Conservation (phyloP, 2,113 vertebrate species). For the Podarcis muralis region DNA sequence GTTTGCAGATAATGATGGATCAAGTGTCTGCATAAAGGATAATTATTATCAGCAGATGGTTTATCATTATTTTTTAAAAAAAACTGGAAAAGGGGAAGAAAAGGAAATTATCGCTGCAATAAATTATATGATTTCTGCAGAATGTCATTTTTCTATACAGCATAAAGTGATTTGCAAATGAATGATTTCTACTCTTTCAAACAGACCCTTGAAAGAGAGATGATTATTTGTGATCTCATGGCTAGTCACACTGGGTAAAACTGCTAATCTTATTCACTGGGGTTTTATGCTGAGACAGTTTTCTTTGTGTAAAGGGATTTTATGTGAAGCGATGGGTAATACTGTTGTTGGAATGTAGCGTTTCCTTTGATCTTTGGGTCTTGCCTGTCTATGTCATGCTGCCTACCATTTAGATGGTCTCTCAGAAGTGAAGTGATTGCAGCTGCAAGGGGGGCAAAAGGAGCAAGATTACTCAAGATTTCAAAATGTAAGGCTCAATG, state of each 20-base stretch:
- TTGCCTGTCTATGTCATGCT: background rate
- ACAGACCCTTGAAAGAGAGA: background rate
- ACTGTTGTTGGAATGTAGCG: background rate
- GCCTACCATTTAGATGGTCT: background rate
- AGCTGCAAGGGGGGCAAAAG: background rate
- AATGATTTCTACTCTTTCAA: slow-evolving; percentile 6
- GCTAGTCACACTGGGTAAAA: background rate
- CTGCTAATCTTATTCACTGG: background rate
- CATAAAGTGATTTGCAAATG: slow-evolving; percentile 21
- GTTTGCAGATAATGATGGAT: slow-evolving; percentile 71
- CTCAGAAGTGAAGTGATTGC: background rate
- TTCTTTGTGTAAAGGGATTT: background rate
- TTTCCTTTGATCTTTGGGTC: slow-evolving; percentile 9
- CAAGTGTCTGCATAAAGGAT: slow-evolving; percentile 63
- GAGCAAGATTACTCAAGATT: slow-evolving; percentile 16
- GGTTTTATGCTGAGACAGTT: background rate
- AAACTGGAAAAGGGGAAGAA: background rate
- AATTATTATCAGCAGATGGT: slow-evolving; percentile 73
- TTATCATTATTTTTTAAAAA: slow-evolving; percentile 53
- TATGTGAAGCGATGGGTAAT: background rate
- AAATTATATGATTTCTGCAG: background rate
- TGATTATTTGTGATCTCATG: slow-evolving; percentile 18
- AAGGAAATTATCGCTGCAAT: slow-evolving; percentile 20
- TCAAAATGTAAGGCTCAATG: background rate
- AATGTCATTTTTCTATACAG: background rate